A percentile compares a stretch with the other conserved stretches of the same genome.
Conservation (phyloP, 2,888 invertebrate species). For the Pterobdella sp. region DNA sequence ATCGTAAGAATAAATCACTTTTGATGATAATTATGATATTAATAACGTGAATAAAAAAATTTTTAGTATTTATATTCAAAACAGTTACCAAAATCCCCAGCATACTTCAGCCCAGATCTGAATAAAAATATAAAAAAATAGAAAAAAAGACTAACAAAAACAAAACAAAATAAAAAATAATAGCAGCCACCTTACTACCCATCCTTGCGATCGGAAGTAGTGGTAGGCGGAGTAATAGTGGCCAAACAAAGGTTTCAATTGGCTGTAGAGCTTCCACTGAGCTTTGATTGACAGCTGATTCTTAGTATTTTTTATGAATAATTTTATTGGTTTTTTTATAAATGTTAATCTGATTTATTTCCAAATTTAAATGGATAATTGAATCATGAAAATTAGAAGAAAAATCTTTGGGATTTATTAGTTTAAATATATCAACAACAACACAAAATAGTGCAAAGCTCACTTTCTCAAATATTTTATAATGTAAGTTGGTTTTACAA, state of each 20-base stretch:
- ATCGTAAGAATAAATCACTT: neutral
- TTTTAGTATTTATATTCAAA: neutral
- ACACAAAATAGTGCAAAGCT: no score
- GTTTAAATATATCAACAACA: no score
- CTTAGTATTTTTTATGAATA: conserved; percentile 21
- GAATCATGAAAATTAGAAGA: no score
- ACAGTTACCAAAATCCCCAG: conserved; percentile 23
- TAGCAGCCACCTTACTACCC: conserved; percentile 61
- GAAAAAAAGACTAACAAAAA: no score
- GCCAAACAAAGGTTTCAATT: conserved; percentile 41
- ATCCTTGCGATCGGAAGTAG: conserved; percentile 77
- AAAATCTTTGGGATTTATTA: no score
- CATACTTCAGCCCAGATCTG: conserved; percentile 27
- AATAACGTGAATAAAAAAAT: neutral
- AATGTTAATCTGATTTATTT: neutral
- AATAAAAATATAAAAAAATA: neutral
- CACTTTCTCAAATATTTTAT: no score
- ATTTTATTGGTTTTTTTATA: neutral
- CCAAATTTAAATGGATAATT: no score
- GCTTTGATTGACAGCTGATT: conserved; percentile 36
- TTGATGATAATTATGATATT: neutral
- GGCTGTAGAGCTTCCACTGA: conserved; percentile 43
- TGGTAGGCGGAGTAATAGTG: conserved; percentile 67
- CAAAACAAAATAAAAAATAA: no score
- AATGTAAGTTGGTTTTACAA: no score